Evolutionary conservation across 2,888 invertebrate genomes (phyloP).

Genomic region (Ophion slaviceki): DNA sequence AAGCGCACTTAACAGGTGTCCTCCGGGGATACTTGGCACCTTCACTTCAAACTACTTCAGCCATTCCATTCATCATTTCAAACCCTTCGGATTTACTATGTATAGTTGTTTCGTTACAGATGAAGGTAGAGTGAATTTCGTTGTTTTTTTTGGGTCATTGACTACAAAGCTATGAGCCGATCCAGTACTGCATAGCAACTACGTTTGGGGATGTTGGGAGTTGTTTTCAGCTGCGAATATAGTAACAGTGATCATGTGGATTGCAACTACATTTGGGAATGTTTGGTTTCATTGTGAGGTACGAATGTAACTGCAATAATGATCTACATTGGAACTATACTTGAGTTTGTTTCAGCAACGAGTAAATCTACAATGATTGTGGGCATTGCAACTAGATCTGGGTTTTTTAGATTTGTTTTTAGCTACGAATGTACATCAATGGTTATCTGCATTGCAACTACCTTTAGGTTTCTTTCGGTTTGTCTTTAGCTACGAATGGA

Average conservation of each 20-base stretch:
- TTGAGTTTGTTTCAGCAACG: background rate
- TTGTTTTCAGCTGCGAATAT: background rate
- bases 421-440: no score
- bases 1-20: conserved; percentile 42
- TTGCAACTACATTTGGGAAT: background rate
- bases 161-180: no score
- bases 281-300: background rate
- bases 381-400: background rate
- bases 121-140: background rate
- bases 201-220: background rate
- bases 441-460: no score
- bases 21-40: background rate
- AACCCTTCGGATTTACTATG: background rate
- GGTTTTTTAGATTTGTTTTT: background rate
- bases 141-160: background rate
- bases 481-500: no score
- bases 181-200: no score
- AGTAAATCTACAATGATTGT: no score
- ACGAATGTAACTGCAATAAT: background rate
- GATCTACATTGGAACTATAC: no score
- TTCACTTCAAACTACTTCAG: background rate
- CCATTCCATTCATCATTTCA: background rate
- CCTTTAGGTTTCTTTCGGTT: no score
- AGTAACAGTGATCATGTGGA: background rate
- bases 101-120: background rate